Conservation (phyloP, 2,888 invertebrate genomes). For the Heliconius charithonia region DNA sequence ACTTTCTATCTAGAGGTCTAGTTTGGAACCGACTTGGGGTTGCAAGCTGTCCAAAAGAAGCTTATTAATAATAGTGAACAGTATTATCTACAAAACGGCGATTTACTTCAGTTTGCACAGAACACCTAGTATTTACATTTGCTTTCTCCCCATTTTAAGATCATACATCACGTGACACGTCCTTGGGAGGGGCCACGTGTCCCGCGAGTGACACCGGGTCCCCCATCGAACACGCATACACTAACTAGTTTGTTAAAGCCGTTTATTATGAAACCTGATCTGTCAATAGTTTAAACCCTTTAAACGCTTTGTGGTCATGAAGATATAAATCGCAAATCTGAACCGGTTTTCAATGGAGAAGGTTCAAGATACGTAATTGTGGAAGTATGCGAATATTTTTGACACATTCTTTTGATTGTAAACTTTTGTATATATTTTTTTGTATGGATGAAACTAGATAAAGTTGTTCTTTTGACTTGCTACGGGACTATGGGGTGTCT, state of each 20-base stretch:
- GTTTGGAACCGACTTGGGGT: neutral
- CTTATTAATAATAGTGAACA: constrained; percentile 1
- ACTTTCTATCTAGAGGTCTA: neutral
- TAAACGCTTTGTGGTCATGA: constrained; percentile 48
- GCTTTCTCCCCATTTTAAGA: constrained; percentile 7
- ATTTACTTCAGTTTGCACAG: neutral
- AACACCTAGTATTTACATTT: constrained; percentile 20
- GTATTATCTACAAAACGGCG: constrained; percentile 15
- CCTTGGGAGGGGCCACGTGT: constrained; percentile 38
- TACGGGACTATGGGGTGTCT: neutral
- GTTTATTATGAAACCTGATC: constrained; percentile 44
- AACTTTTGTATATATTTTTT: neutral
- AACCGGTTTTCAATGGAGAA: constrained; percentile 42
- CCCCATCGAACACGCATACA: constrained; percentile 19
- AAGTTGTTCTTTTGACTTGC: constrained; percentile 5
- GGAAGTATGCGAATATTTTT: constrained; percentile 26
- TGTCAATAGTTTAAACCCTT: constrained; percentile 45
- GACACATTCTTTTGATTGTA: constrained; percentile 8
- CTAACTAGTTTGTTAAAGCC: constrained; percentile 30
- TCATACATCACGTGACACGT: constrained; percentile 29
- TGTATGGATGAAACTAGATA: constrained; percentile 19
- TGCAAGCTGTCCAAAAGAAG: neutral
- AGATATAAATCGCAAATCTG: constrained; percentile 48
- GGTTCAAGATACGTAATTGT: constrained; percentile 28
- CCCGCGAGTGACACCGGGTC: constrained; percentile 23